A percentile compares a stretch with the other conserved stretches of the same genome.
These are phyloP conservation scores for Xerus rutilus DNA, from an alignment of 2,797 vertebrate genomes.

Conservation along the genomic window DNA sequence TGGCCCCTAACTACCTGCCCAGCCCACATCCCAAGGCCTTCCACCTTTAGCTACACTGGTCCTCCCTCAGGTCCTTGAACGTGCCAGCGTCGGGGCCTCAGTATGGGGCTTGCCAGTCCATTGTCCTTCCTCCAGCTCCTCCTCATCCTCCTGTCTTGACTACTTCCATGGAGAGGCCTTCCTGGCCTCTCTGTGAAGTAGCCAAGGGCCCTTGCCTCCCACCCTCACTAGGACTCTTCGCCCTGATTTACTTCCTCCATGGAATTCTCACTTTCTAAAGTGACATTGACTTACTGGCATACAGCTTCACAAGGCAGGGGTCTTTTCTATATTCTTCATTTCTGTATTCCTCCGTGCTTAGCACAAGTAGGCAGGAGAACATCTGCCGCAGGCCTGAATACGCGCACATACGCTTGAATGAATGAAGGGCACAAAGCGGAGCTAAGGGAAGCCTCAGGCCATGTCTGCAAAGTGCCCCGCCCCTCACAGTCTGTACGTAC, in stretches of 20 bases:
- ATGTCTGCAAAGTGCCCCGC: neutral
- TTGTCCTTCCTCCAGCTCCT: neutral
- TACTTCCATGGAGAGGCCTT: neutral
- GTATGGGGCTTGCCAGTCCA: neutral
- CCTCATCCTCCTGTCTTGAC: too few species aligned
- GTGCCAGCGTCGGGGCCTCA: neutral
- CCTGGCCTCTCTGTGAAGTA: neutral
- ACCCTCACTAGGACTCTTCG: neutral
- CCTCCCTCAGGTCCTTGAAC: neutral
- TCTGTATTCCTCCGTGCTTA: neutral
- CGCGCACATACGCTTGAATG: neutral
- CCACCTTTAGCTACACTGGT: neutral
- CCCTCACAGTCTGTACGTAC: neutral
- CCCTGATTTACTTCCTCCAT: neutral
- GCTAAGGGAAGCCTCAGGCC: neutral
- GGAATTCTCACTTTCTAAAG: neutral
- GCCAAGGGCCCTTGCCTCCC: neutral
- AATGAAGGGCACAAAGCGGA: neutral
- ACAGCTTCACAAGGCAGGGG: neutral
- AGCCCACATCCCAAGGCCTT: neutral
- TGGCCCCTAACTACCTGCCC: too few species aligned
- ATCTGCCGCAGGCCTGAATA: neutral
- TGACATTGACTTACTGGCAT: neutral
- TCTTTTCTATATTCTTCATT: neutral
- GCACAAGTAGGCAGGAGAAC: neutral